Base-by-base conservation (phyloP, 2,113 vertebrate genomes). In the Pao palembangensis region DNA sequence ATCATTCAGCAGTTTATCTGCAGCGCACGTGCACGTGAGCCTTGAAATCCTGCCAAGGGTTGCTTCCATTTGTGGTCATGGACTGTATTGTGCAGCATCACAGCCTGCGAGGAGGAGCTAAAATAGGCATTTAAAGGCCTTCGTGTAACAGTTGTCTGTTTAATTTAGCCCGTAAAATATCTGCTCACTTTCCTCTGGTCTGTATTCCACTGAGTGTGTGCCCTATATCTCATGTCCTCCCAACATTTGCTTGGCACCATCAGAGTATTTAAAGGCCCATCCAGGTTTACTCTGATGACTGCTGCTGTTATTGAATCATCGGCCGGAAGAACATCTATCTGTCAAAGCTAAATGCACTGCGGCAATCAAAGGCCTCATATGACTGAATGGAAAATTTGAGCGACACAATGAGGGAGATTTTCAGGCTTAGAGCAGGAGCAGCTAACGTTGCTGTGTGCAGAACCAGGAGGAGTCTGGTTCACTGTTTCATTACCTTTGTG, bases 91-190 rank as follows among this genome's bases (percentile, higher is more conserved):
- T 84, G 68, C 66, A 55, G 50, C 69, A 68, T 79, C 65, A 2
- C 64, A 20, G 79, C 79, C 80, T 79, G 80, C 53, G 51, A 68
- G 61, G 86, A 83, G 60, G 67, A 77, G 71, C 77, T 84, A 84
- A 83, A 87, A 83, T 75, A 88, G 70, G 75, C 71, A 34, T 53
- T 74, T 25, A 54, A 74, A 82, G 73, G 59, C 75, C 11, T 66
- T 71, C 69, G 67, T 63, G 58, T 73, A 78, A 85, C 87, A 89
- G 85, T 87, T 88, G 87, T 84, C 69, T 72, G 84, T 84, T 85
- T 81, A 84, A 85, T 85, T 85, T 87, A 88, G 87, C 79, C 69
- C 14, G 70, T 84, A 81, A 85, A 79, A 69, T 73, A 80, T 80
- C 67, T 59, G 38, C 68, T 54, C 69, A 63, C 60, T n/a, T 16